phyloP scores from a whole-genome alignment of 2,888 invertebrate species.

The Protophormia terraenovae region DNA sequence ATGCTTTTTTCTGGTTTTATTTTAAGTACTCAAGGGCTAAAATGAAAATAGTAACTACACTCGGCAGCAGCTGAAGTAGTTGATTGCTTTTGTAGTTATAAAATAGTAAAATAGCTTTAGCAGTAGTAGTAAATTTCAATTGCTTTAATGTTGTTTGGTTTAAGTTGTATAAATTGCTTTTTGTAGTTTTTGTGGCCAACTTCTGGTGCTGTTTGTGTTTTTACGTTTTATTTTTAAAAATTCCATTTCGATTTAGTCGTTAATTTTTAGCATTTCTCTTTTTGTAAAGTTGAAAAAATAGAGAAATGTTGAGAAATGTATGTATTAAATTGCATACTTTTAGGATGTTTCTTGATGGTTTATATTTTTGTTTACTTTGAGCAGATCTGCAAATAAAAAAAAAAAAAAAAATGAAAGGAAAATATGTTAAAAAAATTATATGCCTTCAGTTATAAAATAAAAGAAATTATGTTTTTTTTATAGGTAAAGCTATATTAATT shows the following conservation, averaged over 20 bases:
- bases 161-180: constrained; percentile 28
- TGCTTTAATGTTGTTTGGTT: constrained; percentile 28
- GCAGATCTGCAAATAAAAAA: constrained; percentile 12
- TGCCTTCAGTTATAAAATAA: not conserved
- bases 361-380: not conserved
- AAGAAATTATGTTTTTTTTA: not conserved
- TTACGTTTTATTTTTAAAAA: constrained; percentile 30
- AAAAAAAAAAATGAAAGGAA: not conserved
- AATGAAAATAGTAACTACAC: constrained; percentile 2
- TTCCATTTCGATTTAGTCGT: constrained; percentile 45
- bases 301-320: too few species aligned
- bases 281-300: not conserved
- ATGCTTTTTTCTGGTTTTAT: not conserved
- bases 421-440: not conserved
- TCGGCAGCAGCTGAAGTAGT: not conserved
- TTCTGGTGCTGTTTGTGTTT: not conserved
- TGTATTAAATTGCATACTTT: constrained; percentile 36
- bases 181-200: constrained; percentile 13
- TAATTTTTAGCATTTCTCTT: constrained; percentile 35
- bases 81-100: constrained; percentile 3
- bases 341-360: constrained; percentile 10
- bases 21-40: constrained; percentile 4
- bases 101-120: not conserved
- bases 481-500: not conserved
- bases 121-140: constrained; percentile 37